Conservation (phyloP, 2,888 invertebrate species). For the Zhuqinia jingwanae region DNA sequence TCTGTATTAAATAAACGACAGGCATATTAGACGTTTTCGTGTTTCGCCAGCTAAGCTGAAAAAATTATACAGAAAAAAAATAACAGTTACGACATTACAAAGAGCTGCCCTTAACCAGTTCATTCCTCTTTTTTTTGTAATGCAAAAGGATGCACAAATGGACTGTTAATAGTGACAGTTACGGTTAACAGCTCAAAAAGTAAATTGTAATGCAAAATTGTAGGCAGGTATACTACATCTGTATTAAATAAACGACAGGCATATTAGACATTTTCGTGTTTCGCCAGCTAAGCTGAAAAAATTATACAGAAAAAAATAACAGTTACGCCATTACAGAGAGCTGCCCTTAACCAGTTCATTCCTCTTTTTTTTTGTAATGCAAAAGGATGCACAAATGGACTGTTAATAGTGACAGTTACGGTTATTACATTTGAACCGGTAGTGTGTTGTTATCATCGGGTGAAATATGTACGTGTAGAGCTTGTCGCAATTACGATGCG, state of each 20-base stretch:
- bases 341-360: not conserved
- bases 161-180: slow-evolving; percentile 72
- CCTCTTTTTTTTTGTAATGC: slow-evolving; percentile 59
- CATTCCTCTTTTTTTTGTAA: slow-evolving; percentile 47
- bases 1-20: too few relatives aligned
- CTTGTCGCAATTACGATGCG: slow-evolving; percentile 45
- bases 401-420: slow-evolving; percentile 72
- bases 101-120: not conserved
- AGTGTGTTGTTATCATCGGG: slow-evolving; percentile 53
- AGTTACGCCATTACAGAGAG: not conserved
- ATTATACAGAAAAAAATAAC: slow-evolving; percentile 39
- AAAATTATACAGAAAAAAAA: slow-evolving; percentile 23
- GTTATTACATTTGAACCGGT: slow-evolving; percentile 68
- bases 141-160: slow-evolving; percentile 82
- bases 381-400: slow-evolving; percentile 82
- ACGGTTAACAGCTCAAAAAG: too few relatives aligned
- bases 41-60: slow-evolving; percentile 16
- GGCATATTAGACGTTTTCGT: slow-evolving; percentile 15
- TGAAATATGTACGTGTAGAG: slow-evolving; percentile 62
- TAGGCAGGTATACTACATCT: not conserved
- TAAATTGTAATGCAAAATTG: not conserved
- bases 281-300: slow-evolving; percentile 7
- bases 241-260: too few relatives aligned
- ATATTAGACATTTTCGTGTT: slow-evolving; percentile 18
- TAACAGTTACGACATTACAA: slow-evolving; percentile 1